Conservation (phyloP, 2,113 vertebrate genomes). For the Typhlomys cinereus region DNA sequence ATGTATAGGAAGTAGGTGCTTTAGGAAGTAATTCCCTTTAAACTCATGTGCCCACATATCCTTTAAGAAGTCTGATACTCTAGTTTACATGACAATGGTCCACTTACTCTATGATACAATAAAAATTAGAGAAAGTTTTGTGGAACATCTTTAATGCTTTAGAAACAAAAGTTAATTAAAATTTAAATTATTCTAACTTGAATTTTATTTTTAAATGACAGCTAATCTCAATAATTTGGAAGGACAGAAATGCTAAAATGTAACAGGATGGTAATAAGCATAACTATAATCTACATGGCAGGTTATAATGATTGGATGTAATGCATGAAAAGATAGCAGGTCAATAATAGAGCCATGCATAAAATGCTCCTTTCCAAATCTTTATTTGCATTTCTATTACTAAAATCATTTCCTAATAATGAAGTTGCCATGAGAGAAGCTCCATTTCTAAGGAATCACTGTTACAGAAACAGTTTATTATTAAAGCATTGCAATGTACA, state of each 20-base stretch:
- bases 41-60: not conserved
- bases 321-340: slow-evolving; percentile 68
- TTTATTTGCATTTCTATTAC: slow-evolving; percentile 76
- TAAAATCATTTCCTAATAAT: slow-evolving; percentile 76
- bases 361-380: slow-evolving; percentile 64
- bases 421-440: slow-evolving; percentile 75
- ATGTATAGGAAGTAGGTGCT: not conserved
- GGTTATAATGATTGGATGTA: slow-evolving; percentile 60
- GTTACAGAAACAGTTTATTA: slow-evolving; percentile 67
- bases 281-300: slow-evolving; percentile 33
- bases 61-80: not conserved
- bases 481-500: slow-evolving; percentile 69
- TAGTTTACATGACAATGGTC: not conserved
- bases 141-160: slow-evolving; percentile 65
- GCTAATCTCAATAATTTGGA: slow-evolving; percentile 68
- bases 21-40: not conserved
- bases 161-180: slow-evolving; percentile 75
- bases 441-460: slow-evolving; percentile 65
- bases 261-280: slow-evolving; percentile 53
- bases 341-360: slow-evolving; percentile 61
- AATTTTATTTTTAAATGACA: slow-evolving; percentile 68
- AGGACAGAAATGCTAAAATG: slow-evolving; percentile 59
- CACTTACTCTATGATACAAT: not conserved
- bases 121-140: slow-evolving; percentile 56
- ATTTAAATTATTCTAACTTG: slow-evolving; percentile 74